Percentiles rank a stretch among this genome's conserved stretches.
Evolutionary conservation across 2,113 vertebrate genomes (phyloP).

Genomic region (Peromyscus polionotus): DNA sequence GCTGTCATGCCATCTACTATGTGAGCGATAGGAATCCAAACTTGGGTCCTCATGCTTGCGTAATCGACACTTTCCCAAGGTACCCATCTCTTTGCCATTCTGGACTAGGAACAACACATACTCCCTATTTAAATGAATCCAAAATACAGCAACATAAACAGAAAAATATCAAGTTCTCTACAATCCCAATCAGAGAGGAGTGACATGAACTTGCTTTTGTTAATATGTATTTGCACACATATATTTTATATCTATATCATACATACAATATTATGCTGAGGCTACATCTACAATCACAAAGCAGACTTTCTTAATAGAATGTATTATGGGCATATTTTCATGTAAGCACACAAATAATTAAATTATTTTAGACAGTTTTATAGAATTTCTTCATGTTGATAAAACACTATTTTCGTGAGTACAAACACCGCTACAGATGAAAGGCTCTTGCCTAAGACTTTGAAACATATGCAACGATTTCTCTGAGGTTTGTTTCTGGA

Average conservation of each 20-base stretch:
- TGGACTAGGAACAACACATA: background rate
- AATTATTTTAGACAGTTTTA: background rate
- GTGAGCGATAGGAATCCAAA: background rate
- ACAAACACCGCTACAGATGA: constrained; percentile 24
- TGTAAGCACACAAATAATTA: constrained; percentile 32
- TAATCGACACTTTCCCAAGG: background rate
- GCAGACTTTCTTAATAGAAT: constrained; percentile 33
- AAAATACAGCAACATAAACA: background rate
- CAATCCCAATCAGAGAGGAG: background rate
- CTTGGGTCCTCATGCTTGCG: background rate
- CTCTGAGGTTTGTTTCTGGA: constrained; percentile 56
- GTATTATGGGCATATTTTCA: constrained; percentile 17
- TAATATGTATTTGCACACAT: background rate
- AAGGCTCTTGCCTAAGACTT: constrained; percentile 36
- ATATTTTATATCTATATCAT: background rate
- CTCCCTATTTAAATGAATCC: background rate
- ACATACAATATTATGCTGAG: background rate
- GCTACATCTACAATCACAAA: background rate
- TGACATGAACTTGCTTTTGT: background rate
- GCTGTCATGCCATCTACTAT: background rate
- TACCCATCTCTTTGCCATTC: background rate
- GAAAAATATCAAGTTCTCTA: background rate
- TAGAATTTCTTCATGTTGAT: constrained; percentile 14
- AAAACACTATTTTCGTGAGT: constrained; percentile 3
- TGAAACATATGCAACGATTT: constrained; percentile 33